Base-by-base conservation (phyloP, 2,113 vertebrate species). In the Lontra canadensis region DNA sequence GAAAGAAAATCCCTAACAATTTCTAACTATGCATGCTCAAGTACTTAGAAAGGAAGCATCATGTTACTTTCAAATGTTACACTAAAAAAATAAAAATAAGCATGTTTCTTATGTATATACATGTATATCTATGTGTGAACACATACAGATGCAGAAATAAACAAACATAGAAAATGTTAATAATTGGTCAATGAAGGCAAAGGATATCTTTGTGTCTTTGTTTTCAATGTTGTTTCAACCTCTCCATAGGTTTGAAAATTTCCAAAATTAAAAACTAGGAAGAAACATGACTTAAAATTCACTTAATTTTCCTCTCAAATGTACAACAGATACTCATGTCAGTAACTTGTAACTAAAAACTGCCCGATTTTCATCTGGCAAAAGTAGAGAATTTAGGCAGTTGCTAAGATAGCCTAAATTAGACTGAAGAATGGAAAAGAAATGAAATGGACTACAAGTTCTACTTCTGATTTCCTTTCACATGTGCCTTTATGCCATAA, bases 241-340 rank as follows among this genome's bases (percentile, higher is more conserved):
- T 82, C 57, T 89, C 47, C 31, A 73, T 3, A 95, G 42, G 73
- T 84, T 55, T 93, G 49, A 86, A 97, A 91, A 78, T 96, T 78
- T 80, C 61, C 59, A 79, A 91, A 93, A 88, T 93, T 90, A 44
- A 97, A 93, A 80, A 67, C 34, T 4, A 69, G 13, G 26, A 89
- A 90, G 44, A 29, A 44, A 85, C 25, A 89, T 23, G n/a, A 78
- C 31, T 76, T 47, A 88, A 36, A 74, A 84, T 78, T 55, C 78
- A 87, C 18, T 82, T 76, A 84, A 89, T 36, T 93, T 81, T 67
- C 13, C 59, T 78, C 94, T 57, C 29, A 83, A 74, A 81, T 31
- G 6, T 14, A 21, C 25, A 83, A 83, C 0, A 84, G 39, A 81
- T 25, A 71, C 17, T 49, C 69, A 49, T 25, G 2, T 49, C 8